Conservation (phyloP, 2,797 vertebrate species). For the Streptopelia turtur region DNA sequence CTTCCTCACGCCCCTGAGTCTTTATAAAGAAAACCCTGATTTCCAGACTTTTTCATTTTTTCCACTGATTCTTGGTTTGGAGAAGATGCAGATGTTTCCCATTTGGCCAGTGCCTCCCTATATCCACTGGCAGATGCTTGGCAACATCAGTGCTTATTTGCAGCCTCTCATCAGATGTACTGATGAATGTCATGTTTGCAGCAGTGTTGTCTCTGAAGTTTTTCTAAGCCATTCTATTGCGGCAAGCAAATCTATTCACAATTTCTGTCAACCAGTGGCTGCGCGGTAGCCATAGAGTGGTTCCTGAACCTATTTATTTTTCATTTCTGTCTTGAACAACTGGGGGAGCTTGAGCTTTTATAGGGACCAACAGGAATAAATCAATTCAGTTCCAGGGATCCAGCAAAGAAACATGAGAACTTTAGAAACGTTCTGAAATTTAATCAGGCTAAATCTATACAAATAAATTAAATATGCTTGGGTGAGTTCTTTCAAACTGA, state of each 20-base stretch:
- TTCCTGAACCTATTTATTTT: neutral
- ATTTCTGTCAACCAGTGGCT: neutral
- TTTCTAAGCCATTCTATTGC: neutral
- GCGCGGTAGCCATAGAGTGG: neutral
- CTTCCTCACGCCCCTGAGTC: neutral
- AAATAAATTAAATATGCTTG: neutral
- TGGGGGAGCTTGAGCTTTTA: neutral
- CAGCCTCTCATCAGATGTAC: constrained; percentile 12
- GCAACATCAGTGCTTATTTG: neutral
- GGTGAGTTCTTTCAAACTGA: neutral
- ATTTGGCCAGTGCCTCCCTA: neutral
- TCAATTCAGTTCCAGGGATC: neutral
- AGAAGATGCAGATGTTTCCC: constrained; percentile 40
- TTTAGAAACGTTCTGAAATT: neutral
- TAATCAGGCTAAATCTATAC: neutral
- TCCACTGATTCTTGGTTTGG: neutral
- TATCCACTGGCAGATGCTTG: neutral
- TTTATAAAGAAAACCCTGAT: neutral
- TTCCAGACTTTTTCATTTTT: neutral
- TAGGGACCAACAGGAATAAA: neutral
- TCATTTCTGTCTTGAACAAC: neutral
- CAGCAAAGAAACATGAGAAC: neutral
- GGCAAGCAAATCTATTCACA: neutral
- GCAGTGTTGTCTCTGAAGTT: neutral
- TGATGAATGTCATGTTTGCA: neutral